phyloP scores from a whole-genome alignment of 2,888 invertebrate genomes.

The Tetranychus piercei region DNA sequence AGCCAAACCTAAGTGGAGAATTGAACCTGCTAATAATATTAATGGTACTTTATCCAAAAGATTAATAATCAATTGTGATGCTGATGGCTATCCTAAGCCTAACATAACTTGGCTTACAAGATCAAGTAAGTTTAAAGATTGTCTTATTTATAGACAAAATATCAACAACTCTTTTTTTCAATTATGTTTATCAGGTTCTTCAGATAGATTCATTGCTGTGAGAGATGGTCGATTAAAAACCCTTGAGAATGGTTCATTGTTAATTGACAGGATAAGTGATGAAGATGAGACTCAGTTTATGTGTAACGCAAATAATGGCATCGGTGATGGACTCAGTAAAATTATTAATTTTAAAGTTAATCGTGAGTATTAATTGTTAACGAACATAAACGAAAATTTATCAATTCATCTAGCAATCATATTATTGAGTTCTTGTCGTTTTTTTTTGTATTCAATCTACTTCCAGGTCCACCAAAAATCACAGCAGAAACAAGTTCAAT shows the following conservation, averaged over 20 bases:
- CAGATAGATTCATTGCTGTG: neutral
- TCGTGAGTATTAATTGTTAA: slow-evolving; percentile 21
- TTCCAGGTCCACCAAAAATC: neutral
- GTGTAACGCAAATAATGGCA: slow-evolving; percentile 26
- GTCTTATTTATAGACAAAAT: neutral
- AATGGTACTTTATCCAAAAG: neutral
- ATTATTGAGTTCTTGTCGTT: neutral
- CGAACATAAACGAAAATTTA: neutral
- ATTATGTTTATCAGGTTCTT: neutral
- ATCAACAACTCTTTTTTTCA: neutral
- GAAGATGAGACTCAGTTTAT: slow-evolving; percentile 24
- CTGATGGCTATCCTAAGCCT: slow-evolving; percentile 26
- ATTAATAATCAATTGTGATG: slow-evolving; percentile 23
- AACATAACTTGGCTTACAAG: slow-evolving; percentile 24
- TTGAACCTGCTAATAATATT: slow-evolving; percentile 1
- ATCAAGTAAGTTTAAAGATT: neutral
- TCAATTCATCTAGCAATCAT: neutral
- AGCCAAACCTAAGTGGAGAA: slow-evolving; percentile 5
- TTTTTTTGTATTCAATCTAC: neutral
- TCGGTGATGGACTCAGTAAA: slow-evolving; percentile 25
- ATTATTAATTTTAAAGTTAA: slow-evolving; percentile 24
- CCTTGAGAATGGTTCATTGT: slow-evolving; percentile 9
- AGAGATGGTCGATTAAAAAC: neutral
- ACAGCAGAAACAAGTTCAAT: neutral
- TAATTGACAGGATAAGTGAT: neutral